Base-by-base conservation (phyloP, 2,888 invertebrate genomes). In the Rhopalosiphum nymphaeae region DNA sequence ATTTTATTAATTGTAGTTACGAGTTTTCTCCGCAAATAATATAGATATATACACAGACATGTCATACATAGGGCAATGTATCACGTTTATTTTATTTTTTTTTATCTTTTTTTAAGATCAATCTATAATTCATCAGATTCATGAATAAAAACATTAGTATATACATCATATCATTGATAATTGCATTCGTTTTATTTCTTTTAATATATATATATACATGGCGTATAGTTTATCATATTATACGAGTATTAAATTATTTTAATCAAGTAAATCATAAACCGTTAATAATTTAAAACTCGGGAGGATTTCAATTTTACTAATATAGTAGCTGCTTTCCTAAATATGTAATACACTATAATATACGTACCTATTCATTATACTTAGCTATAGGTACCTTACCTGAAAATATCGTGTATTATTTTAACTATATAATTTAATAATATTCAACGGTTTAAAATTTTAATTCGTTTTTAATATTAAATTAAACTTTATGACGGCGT, bases 261-360 rank as follows among this genome's bases (percentile, higher is more conserved):
- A 78, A 91, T 91, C 61, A 10, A 90, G 89, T 46, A 67, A 90
- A 90, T n/a, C 61, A 90, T 10, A 46, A 90, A 90, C 89, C 89
- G 89, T 90, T 67, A 67, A 90, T 90, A 61, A 90, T 90, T 61
- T 16, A 90, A 61, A 90, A 61, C 13, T 21, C 61, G n/a, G 1
- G 3, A n/a, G 10, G 44, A 21, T 46, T 46, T 46, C 29, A 61
- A 90, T 46, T 61, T 61, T 36, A 90, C 25, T 67, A 46, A 44
- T 44, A 49, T 78, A 78, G 78, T 36, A 78, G 78, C 78, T 61
- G 56, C 61, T 46, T 61, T 42, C 21, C 29, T n/a, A 46, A 46
- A 29, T 61, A 29, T 85, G 44, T 25, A 85, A 85, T 85, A 29
- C 26, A 85, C 44, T 85, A 25, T 36, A 44, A 29, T 26, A 78